Percentiles rank a stretch among this genome's conserved stretches.
Evolutionary conservation across 2,888 invertebrate species (phyloP).

Genomic region (Cantharis lateralis): DNA sequence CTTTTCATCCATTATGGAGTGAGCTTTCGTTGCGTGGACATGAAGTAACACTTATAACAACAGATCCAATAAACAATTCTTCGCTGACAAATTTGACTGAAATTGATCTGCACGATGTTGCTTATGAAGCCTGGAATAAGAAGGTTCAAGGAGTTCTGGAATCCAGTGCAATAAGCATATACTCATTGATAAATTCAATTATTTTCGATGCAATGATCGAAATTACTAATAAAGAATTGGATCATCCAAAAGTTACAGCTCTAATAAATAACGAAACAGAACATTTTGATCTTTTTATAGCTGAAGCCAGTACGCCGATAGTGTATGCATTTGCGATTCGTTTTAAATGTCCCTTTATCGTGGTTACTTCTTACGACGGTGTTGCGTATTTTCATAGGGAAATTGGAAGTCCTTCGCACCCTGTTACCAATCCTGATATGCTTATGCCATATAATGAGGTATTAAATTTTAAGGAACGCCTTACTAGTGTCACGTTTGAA

Average conservation of each 20-base stretch:
- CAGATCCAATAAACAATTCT: conserved; percentile 52
- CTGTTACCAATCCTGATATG: conserved; percentile 46
- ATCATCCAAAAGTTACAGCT: conserved; percentile 42
- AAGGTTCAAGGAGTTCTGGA: background rate
- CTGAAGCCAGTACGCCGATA: conserved; percentile 41
- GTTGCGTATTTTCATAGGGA: conserved; percentile 40
- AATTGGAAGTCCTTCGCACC: conserved; percentile 43
- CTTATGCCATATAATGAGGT: background rate
- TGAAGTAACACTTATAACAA: conserved; percentile 56
- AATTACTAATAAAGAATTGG: conserved; percentile 9
- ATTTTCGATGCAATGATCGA: background rate
- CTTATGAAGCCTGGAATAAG: conserved; percentile 39
- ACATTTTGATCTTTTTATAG: conserved; percentile 48
- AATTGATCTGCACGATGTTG: conserved; percentile 46
- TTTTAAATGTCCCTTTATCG: conserved; percentile 49
- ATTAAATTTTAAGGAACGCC: conserved; percentile 42
- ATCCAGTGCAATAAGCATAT: background rate
- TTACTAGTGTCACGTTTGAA: conserved; percentile 15
- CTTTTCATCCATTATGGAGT: conserved; percentile 54
- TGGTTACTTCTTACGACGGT: conserved; percentile 38
- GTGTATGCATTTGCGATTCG: conserved; percentile 41
- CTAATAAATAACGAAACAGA: conserved; percentile 45
- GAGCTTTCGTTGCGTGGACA: conserved; percentile 58
- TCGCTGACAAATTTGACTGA: conserved; percentile 51
- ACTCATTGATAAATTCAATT: background rate